Evolutionary conservation across 2,113 vertebrate species (phyloP), one percentile per base, ranked within the genome.

Genomic region (Scatophagus argus): DNA sequence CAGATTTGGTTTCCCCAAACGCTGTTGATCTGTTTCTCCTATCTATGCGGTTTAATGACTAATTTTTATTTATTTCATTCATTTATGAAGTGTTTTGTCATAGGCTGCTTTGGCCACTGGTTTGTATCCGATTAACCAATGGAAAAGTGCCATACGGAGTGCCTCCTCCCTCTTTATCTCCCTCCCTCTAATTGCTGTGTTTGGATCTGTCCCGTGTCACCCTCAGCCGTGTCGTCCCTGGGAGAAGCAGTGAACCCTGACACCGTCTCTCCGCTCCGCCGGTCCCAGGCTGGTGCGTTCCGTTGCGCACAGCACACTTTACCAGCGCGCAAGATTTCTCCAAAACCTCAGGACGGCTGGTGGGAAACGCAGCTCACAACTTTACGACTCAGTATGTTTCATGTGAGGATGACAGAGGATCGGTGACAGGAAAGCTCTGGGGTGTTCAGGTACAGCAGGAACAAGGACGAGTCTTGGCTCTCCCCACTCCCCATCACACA

Each of bases 341-440:
- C 29, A 25, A 25, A 25, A 46, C 17, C 39, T 21, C n/a, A 6
- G 44, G 9, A 23, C 41, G 3, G 9, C 7, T 59, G 32, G 1
- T 23, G 41, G 68, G 23, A 61, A 39, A 55, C n/a, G 67, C 0
- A 67, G 54, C 46, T 51, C n/a, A 7, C 54, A 78, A 81, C 69
- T 87, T 85, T 10, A 64, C 9, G 23, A 29, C 58, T 68, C 54
- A 41, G 12, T 6, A 59, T 77, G 68, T 54, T 34, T 76, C 23
- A 21, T 27, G 41, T 31, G 10, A 41, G 77, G 34, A 59, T 79
- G 77, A 77, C 14, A 23, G 43, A 31, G 34, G 66, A 31, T 38
- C 86, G 73, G 84, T 76, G 86, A 88, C 76, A 78, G 65, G 63
- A 71, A 16, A 75, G 58, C 69, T 75, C 41, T 25, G 78, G 74